Base-by-base conservation (phyloP, 1,140 invertebrate species). In the Drosophila ananassae region DNA sequence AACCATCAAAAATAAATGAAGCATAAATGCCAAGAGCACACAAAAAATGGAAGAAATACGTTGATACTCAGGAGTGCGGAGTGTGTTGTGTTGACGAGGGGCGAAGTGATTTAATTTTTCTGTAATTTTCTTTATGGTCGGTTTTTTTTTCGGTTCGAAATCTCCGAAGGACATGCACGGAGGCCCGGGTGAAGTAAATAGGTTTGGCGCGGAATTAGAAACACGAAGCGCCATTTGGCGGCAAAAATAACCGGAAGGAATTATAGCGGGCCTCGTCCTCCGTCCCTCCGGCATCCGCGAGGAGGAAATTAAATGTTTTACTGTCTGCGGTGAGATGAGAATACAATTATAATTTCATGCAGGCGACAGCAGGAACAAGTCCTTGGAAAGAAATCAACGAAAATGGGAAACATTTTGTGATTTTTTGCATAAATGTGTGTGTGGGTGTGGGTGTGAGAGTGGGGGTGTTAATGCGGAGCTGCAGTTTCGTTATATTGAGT, bases 271-370 rank as follows among this genome's bases (percentile, higher is more conserved):
- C 71, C 67, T 7, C 3, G 41, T 71, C 21, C 39, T 53, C 4
- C 12, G 8, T 22, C 22, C 24, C 32, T 44, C 30, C 13, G 13
- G 75, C 73, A 71, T 61, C 62, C 39, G 74, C 74, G 74, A 50
- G 39, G 59, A 85, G 82, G 82, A 85, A 85, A 85, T 85, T 85
- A 87, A 85, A 85, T 85, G 85, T 85, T 85, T 85, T 87, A 87
- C 79, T 82, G 83, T 87, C 81, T 84, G 81, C 77, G 82, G 78
- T 63, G 32, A 34, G 60, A 80, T 59, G 55, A 62, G 75, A 59
- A 75, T 66, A 80, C 64, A 81, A 85, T 85, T 87, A 85, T 87
- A 87, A 85, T 87, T 77, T 81, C 62, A 66, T 76, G 61, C 58
- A 68, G 58, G 58, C 37, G 63, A 61, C 60, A 66, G 56, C 48